Conservation (phyloP, 2,113 vertebrate species). For the Ondatra zibethicus region DNA sequence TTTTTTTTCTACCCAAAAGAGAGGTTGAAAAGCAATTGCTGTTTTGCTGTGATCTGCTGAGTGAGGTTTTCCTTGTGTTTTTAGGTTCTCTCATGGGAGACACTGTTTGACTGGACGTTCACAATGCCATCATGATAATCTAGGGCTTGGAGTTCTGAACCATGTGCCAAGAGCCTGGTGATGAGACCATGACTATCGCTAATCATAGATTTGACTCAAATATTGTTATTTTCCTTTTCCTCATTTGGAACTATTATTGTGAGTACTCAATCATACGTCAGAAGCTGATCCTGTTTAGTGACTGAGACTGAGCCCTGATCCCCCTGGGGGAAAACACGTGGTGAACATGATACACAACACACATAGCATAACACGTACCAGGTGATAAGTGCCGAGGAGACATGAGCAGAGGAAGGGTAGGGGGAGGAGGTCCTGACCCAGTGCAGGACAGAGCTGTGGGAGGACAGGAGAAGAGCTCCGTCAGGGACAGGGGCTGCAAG, state of each 20-base stretch:
- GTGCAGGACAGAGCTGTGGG: background rate
- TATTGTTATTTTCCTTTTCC: background rate
- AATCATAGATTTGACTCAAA: background rate
- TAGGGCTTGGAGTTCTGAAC: background rate
- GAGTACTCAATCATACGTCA: background rate
- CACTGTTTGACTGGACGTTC: background rate
- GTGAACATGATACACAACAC: background rate
- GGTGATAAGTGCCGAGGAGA: background rate
- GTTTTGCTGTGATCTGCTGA: background rate
- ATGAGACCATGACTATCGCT: background rate
- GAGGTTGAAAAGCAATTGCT: background rate
- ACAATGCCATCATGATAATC: background rate
- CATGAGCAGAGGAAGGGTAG: background rate
- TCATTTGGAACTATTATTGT: constrained; percentile 1
- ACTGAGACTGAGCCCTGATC: background rate
- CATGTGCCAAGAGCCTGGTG: background rate
- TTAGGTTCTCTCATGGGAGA: background rate
- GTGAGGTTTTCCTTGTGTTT: background rate
- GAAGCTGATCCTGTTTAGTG: background rate
- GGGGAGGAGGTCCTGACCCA: background rate
- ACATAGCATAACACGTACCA: background rate
- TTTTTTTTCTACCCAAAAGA: constrained; percentile 5
- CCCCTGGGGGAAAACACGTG: background rate
- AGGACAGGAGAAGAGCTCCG: background rate
- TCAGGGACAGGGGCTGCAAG: background rate